These are phyloP conservation scores for Macrosoma leucophasiata DNA, from an alignment of 2,888 invertebrate species.

Conservation along the genomic window DNA sequence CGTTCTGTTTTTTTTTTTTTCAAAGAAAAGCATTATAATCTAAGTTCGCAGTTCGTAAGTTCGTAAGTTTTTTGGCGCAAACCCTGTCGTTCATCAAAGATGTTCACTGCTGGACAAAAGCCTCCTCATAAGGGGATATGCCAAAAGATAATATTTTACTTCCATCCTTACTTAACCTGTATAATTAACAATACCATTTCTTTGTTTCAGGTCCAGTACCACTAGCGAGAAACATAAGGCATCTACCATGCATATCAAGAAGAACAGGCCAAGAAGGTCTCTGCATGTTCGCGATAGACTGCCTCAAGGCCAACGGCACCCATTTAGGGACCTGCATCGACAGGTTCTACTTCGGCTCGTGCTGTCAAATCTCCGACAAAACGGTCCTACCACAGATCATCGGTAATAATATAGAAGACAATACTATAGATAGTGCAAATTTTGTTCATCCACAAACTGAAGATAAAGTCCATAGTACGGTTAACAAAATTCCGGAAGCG, in stretches of 20 bases:
- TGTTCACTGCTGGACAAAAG: no score
- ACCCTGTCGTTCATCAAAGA: no score
- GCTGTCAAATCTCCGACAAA: constrained; percentile 84
- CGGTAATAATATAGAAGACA: constrained; percentile 79
- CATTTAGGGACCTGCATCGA: constrained; percentile 95
- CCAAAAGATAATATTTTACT: no score
- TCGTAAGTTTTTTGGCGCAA: no score
- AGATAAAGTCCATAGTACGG: constrained; percentile 41
- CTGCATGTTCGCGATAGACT: constrained; percentile 96
- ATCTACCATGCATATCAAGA: constrained; percentile 90
- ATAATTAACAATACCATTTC: constrained; percentile 18
- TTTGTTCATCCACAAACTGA: constrained; percentile 64
- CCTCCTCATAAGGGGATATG: no score
- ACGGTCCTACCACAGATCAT: constrained; percentile 69
- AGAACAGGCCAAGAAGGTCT: constrained; percentile 86
- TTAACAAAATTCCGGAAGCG: constrained; percentile 31
- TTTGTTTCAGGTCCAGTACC: constrained; percentile 79
- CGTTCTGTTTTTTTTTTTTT: no score
- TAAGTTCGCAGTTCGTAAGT: no score
- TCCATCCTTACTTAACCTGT: no score
- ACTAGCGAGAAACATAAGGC: constrained; percentile 90
- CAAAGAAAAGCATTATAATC: no score
- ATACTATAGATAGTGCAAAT: constrained; percentile 70
- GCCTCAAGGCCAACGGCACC: constrained; percentile 91
- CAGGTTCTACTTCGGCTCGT: constrained; percentile 94